Percentiles rank a stretch among this genome's conserved stretches.
Evolutionary conservation across 2,797 vertebrate species (phyloP).

Genomic region (Philypnodon macrostomus): DNA sequence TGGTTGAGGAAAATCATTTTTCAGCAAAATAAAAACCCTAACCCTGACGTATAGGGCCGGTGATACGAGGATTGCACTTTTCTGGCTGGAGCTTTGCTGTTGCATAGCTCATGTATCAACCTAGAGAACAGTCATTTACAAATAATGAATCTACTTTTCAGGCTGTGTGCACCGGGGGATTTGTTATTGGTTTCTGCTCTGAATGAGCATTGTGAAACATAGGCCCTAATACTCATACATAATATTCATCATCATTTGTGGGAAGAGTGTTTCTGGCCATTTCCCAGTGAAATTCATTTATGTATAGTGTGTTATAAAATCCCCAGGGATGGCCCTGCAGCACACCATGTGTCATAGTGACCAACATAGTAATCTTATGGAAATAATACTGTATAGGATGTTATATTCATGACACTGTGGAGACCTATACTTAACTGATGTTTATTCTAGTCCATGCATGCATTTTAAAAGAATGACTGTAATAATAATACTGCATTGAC

Average conservation of each 20-base stretch:
- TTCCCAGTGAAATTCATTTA: conserved; percentile 55
- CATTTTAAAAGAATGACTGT: too few species aligned
- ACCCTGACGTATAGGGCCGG: too few species aligned
- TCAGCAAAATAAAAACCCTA: too few species aligned
- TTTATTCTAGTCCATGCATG: too few species aligned
- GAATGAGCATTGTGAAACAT: conserved; percentile 27
- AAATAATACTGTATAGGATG: conserved; percentile 14
- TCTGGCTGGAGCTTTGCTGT: too few species aligned
- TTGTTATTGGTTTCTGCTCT: conserved; percentile 12
- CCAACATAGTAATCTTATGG: conserved; percentile 14
- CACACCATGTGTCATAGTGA: conserved; percentile 28
- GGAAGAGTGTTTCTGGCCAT: conserved; percentile 46
- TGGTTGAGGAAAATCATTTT: too few species aligned
- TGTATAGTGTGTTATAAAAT: conserved; percentile 43
- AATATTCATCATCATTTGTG: conserved; percentile 52
- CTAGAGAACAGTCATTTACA: conserved; percentile 1
- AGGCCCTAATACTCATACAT: conserved; percentile 53
- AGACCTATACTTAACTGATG: too few species aligned
- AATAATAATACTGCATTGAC: too few species aligned
- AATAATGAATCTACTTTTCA: background rate
- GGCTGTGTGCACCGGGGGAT: conserved; percentile 7
- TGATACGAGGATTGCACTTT: too few species aligned
- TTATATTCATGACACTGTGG: background rate
- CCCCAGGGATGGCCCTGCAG: conserved; percentile 36
- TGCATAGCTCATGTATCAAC: too few species aligned